phyloP scores from a whole-genome alignment of 2,888 invertebrate genomes.

The Thereva unica region DNA sequence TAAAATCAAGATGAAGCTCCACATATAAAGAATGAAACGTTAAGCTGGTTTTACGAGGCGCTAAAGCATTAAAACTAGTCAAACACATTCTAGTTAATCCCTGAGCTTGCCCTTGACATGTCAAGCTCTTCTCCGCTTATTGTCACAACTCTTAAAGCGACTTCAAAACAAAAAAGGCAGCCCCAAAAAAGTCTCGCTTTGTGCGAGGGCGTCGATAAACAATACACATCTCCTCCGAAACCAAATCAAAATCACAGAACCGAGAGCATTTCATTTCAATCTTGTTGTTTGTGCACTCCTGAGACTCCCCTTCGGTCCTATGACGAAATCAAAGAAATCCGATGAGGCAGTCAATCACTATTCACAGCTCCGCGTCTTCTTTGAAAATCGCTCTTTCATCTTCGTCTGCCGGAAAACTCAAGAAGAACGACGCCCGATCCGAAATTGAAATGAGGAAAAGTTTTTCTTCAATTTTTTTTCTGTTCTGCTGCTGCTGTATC shows the following conservation, averaged over 20 bases:
- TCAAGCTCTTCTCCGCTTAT: no score
- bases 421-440: not conserved
- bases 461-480: not conserved
- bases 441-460: constrained; percentile 10
- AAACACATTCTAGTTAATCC: no score
- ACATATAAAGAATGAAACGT: no score
- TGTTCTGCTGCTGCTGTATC: not conserved
- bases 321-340: constrained; percentile 27
- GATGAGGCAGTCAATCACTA: constrained; percentile 31
- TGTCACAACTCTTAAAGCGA: no score
- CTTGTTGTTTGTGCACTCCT: not conserved
- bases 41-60: no score
- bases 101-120: no score
- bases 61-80: no score
- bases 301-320: not conserved
- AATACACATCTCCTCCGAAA: no score
- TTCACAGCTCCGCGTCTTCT: constrained; percentile 2
- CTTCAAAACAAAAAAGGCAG: no score
- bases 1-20: no score
- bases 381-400: constrained; percentile 22
- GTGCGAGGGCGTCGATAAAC: no score
- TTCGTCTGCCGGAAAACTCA: constrained; percentile 19
- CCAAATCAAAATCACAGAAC: not conserved
- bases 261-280: not conserved
- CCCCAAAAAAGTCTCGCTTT: no score